These are phyloP conservation scores for Nesometra sesokonis DNA, from an alignment of 35 echinoderm and acorn worm species.

Conservation along the genomic window DNA sequence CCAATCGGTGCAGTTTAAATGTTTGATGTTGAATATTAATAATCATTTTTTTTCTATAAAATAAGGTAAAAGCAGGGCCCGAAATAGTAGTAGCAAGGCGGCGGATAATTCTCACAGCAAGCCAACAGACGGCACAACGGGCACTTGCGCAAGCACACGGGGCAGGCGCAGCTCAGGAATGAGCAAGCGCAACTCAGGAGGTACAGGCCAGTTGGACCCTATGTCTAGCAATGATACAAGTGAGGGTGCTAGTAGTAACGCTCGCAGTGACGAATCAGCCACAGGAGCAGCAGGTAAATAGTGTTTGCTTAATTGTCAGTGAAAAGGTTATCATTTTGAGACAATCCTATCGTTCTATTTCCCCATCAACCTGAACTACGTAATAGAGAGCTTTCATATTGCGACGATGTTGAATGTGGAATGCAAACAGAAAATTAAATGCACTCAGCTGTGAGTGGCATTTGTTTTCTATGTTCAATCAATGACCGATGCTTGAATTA, in stretches of 20 bases:
- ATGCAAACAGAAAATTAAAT: background rate
- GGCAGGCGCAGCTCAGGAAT: conserved; percentile 99
- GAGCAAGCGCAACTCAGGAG: conserved; percentile 81
- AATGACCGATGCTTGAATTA: too few species aligned
- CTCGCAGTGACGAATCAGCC: conserved; percentile 40
- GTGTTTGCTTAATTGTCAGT: too few species aligned
- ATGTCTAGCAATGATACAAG: conserved; percentile 77
- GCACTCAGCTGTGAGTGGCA: too few species aligned
- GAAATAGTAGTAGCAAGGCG: background rate
- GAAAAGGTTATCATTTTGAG: background rate
- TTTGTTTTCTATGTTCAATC: too few species aligned
- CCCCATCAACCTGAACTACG: background rate
- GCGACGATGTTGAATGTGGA: background rate
- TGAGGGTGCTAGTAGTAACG: conserved; percentile 50
- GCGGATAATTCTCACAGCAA: background rate
- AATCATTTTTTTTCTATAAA: too few species aligned
- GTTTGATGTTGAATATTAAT: too few species aligned
- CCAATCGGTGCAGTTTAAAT: too few species aligned
- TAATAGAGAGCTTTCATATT: background rate
- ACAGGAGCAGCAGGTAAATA: conserved; percentile 45
- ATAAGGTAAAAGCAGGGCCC: conserved; percentile 6
- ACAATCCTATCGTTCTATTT: background rate
- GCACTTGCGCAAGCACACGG: conserved; percentile 97
- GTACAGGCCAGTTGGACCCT: conserved; percentile 65
- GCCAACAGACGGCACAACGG: conserved; percentile 33